Percentiles rank a stretch among this genome's conserved stretches.
Conservation (phyloP, 2,113 vertebrate species). For the Macrotus californicus region DNA sequence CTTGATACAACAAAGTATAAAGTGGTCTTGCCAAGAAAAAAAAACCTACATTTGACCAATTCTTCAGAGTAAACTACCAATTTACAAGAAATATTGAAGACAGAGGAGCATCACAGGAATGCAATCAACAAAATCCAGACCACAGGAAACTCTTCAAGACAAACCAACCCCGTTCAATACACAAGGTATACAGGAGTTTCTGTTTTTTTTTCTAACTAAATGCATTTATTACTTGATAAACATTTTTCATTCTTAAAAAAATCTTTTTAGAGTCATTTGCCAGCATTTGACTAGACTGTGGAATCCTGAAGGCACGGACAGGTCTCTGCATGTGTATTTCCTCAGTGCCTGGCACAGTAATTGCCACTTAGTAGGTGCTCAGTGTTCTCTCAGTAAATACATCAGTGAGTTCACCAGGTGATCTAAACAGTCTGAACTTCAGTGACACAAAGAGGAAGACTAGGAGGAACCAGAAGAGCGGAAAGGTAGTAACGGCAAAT, state of each 20-base stretch:
- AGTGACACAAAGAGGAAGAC: not conserved
- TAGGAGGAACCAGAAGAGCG: not conserved
- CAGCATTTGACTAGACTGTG: not conserved
- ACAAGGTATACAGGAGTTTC: not conserved
- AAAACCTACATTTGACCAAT: not conserved
- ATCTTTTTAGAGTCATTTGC: not conserved
- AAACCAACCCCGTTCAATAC: not conserved
- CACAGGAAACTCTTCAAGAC: not conserved
- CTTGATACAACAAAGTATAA: not conserved
- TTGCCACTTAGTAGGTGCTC: not conserved
- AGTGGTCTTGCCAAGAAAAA: not conserved
- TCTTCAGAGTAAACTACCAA: not conserved
- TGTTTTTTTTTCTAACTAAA: not conserved
- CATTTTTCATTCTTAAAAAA: conserved; percentile 10
- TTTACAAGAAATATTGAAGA: not conserved
- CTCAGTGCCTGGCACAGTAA: not conserved
- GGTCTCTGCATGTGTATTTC: not conserved
- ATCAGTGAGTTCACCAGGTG: not conserved
- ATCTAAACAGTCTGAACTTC: not conserved
- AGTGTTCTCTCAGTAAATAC: not conserved
- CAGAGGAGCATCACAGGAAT: not conserved
- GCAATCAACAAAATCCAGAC: not conserved
- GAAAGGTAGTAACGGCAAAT: not conserved
- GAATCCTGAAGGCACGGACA: not conserved
- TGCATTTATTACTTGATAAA: not conserved